phyloP scores from a whole-genome alignment of 2,797 vertebrate species.

The Acipenser ruthenus region DNA sequence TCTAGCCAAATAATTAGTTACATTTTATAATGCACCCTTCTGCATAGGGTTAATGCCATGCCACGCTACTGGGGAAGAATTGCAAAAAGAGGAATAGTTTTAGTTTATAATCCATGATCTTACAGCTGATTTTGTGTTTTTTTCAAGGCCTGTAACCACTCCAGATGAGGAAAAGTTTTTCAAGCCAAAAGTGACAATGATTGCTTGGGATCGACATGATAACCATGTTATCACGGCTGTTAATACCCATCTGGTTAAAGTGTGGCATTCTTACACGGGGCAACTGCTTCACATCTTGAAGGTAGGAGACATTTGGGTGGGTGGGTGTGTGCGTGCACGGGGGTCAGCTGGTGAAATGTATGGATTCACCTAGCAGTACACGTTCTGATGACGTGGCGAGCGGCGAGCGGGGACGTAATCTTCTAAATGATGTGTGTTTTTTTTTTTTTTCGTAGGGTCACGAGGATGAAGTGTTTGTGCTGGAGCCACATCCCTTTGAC shows the following conservation, averaged over 20 bases:
- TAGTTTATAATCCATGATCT: too few relatives aligned
- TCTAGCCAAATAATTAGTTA: too few relatives aligned
- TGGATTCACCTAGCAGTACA: too few relatives aligned
- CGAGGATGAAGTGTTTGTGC: constrained; percentile 88
- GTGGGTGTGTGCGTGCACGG: too few relatives aligned
- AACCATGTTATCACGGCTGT: constrained; percentile 87
- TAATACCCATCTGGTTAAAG: constrained; percentile 93
- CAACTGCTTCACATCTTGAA: constrained; percentile 85
- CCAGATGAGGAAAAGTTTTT: constrained; percentile 75
- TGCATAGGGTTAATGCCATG: too few relatives aligned
- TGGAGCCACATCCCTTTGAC: constrained; percentile 93
- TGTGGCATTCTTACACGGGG: constrained; percentile 89
- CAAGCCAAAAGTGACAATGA: constrained; percentile 97
- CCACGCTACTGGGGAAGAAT: not conserved
- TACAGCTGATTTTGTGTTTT: not conserved
- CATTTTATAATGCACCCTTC: too few relatives aligned
- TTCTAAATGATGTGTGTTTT: not conserved
- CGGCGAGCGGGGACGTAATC: too few relatives aligned
- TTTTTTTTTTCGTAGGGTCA: constrained; percentile 68
- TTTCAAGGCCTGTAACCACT: constrained; percentile 45
- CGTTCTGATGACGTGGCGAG: too few relatives aligned
- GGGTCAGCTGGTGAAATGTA: too few relatives aligned
- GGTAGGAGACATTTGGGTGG: constrained; percentile 50
- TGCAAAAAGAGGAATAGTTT: not conserved
- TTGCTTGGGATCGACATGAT: constrained; percentile 92